phyloP scores from a whole-genome alignment of 2,888 invertebrate species.

The Sesia apiformis region DNA sequence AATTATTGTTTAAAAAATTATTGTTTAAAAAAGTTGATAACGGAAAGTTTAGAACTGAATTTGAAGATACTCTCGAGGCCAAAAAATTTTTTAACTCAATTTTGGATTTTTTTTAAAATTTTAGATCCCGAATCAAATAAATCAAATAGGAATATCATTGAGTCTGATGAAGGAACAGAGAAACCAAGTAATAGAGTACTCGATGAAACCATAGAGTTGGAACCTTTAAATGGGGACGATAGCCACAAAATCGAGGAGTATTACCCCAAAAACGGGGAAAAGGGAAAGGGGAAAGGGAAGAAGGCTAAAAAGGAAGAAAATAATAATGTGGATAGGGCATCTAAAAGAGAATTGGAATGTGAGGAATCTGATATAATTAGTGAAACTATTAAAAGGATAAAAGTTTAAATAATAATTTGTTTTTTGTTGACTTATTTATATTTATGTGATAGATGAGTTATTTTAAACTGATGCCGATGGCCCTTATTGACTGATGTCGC shows the following conservation, averaged over 20 bases:
- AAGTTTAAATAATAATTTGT: slow-evolving; percentile 17
- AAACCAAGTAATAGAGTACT: slow-evolving; percentile 35
- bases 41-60: no score
- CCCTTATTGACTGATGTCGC: no score
- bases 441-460: neutral
- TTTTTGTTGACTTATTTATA: neutral
- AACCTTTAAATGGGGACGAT: slow-evolving; percentile 38
- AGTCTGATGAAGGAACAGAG: neutral
- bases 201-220: slow-evolving; percentile 41
- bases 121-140: slow-evolving; percentile 19
- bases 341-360: slow-evolving; percentile 28
- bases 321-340: slow-evolving; percentile 13
- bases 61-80: no score
- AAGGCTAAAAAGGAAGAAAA: slow-evolving; percentile 35
- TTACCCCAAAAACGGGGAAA: slow-evolving; percentile 27
- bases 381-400: slow-evolving; percentile 42
- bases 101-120: no score
- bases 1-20: no score
- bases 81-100: no score
- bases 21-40: no score
- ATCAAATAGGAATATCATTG: no score
- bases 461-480: neutral
- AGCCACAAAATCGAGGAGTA: slow-evolving; percentile 60
- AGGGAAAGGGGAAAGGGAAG: slow-evolving; percentile 36
- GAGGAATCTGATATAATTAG: slow-evolving; percentile 14